Evolutionary conservation across 2,113 vertebrate species (phyloP).

Genomic region (Sclerurus mexicanus): DNA sequence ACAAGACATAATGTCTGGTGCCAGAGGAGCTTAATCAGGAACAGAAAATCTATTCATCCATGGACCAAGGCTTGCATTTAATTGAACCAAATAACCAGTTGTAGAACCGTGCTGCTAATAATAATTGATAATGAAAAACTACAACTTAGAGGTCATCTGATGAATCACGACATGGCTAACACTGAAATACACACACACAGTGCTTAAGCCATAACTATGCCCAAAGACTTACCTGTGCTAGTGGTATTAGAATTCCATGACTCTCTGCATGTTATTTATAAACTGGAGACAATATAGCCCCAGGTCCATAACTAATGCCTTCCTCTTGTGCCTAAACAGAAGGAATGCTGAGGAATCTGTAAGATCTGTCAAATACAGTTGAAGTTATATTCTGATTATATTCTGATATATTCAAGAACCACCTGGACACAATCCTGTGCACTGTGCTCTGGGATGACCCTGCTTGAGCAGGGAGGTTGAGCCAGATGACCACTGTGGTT

Average conservation of each 20-base stretch:
- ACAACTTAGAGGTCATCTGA: neutral
- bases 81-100: neutral
- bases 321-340: neutral
- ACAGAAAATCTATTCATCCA: neutral
- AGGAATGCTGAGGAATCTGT: neutral
- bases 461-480: neutral
- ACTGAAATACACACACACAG: neutral
- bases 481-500: neutral
- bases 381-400: neutral
- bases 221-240: neutral
- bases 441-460: fast-evolving
- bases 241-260: neutral
- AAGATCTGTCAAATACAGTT: neutral
- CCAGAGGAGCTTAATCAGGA: constrained; percentile 29
- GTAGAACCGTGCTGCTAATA: neutral
- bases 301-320: neutral
- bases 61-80: neutral
- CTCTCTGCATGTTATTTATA: neutral
- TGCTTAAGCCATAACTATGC: neutral
- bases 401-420: neutral
- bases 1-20: neutral
- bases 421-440: neutral
- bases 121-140: neutral
- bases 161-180: neutral
- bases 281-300: neutral